Evolutionary conservation across 2,888 invertebrate species (phyloP).

Genomic region (Dromius quadrimaculatus): DNA sequence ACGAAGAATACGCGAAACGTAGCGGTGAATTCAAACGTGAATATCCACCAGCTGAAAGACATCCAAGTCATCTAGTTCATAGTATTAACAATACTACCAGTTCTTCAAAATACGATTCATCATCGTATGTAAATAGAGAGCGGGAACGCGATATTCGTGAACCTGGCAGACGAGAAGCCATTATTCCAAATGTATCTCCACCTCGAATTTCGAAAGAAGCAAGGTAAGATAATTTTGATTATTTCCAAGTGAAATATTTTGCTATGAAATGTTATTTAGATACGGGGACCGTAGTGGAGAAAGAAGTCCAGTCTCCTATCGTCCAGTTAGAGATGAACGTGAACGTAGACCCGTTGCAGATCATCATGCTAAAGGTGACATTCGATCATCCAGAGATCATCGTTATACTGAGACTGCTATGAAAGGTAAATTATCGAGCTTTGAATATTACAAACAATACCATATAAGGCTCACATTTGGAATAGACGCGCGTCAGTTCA

Average conservation of each 20-base stretch:
- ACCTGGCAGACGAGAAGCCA: conserved; percentile 37
- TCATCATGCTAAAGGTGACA: conserved; percentile 57
- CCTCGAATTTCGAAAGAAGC: conserved; percentile 44
- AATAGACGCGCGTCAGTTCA: neutral
- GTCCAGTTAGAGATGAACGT: conserved; percentile 59
- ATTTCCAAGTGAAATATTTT: conserved; percentile 47
- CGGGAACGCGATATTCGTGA: conserved; percentile 48
- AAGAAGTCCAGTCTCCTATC: conserved; percentile 61
- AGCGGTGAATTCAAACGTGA: conserved; percentile 67
- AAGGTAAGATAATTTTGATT: conserved; percentile 37
- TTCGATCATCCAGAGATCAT: conserved; percentile 61
- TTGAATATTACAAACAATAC: neutral
- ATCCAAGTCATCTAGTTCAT: conserved; percentile 55
- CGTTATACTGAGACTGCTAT: conserved; percentile 63
- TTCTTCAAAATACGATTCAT: conserved; percentile 39
- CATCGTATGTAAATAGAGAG: conserved; percentile 43
- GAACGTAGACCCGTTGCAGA: conserved; percentile 58
- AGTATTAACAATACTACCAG: conserved; percentile 24
- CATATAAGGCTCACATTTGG: too few species aligned
- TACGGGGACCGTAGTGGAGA: conserved; percentile 56
- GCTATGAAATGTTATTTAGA: neutral
- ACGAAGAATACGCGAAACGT: conserved; percentile 43
- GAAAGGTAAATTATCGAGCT: conserved; percentile 22
- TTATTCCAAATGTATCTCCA: conserved; percentile 43
- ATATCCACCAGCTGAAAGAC: conserved; percentile 61